Conservation (phyloP, 2,888 invertebrate species). For the Chrysomela aeneicollis region DNA sequence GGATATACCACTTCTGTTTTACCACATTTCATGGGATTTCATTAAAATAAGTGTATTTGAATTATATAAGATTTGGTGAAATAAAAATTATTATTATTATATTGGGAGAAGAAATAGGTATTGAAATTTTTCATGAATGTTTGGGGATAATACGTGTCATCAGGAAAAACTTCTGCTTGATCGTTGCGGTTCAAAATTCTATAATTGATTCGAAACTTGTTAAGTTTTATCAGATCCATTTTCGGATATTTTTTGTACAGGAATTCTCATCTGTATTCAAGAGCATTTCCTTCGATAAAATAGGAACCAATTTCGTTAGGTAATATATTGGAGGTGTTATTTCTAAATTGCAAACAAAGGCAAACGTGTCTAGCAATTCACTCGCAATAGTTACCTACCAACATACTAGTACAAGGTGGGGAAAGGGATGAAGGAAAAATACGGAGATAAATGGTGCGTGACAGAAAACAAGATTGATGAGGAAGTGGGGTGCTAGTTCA, state of each 20-base stretch:
- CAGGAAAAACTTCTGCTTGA: no score
- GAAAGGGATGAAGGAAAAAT: conserved; percentile 57
- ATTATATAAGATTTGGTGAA: no score
- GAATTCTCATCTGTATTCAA: conserved; percentile 11
- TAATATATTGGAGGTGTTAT: conserved; percentile 44
- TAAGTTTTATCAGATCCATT: not conserved
- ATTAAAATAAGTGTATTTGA: no score
- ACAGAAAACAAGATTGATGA: conserved; percentile 61
- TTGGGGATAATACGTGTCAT: no score
- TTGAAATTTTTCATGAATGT: no score
- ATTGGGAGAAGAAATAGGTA: no score
- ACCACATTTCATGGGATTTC: no score
- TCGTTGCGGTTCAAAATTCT: no score
- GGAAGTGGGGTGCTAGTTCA: conserved; percentile 51
- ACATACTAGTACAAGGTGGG: conserved; percentile 53
- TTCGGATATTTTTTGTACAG: not conserved
- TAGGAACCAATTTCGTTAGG: conserved; percentile 34
- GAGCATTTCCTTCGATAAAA: conserved; percentile 30
- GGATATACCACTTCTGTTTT: no score
- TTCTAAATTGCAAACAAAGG: conserved; percentile 47
- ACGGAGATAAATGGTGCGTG: conserved; percentile 61
- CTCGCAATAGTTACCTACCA: conserved; percentile 44
- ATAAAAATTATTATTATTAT: no score
- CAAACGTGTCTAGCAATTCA: conserved; percentile 48
- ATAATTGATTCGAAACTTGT: no score